These are phyloP conservation scores for Rhinogobius similis DNA, from an alignment of 2,113 vertebrate species.

Conservation along the genomic window DNA sequence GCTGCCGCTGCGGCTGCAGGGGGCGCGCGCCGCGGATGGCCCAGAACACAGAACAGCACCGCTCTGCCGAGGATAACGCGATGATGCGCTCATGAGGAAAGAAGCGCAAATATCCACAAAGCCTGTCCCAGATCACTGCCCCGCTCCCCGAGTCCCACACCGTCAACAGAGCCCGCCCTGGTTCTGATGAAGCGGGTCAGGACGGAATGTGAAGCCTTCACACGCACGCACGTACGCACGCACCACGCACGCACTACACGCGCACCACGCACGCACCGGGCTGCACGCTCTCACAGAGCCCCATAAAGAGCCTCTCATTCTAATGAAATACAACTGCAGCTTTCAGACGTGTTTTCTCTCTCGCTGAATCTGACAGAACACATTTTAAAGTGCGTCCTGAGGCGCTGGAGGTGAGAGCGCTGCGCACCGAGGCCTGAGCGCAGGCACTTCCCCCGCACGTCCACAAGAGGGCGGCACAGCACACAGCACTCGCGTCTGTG, in stretches of 20 bases:
- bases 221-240: no score
- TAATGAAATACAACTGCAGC: not conserved
- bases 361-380: not conserved
- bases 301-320: not conserved
- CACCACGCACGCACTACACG: no score
- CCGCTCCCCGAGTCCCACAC: not conserved
- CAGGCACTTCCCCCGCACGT: not conserved
- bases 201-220: not conserved
- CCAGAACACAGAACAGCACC: slow-evolving; percentile 46
- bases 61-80: not conserved
- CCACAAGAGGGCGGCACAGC: not conserved
- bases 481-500: no score
- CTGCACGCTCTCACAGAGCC: not conserved
- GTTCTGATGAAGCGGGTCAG: not conserved
- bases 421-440: not conserved
- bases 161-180: not conserved
- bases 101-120: not conserved
- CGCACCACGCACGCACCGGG: no score
- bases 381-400: not conserved
- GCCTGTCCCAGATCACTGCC: not conserved
- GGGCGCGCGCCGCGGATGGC: slow-evolving; percentile 36
- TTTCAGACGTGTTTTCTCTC: not conserved
- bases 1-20: slow-evolving; percentile 22
- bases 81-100: slow-evolving; percentile 2
- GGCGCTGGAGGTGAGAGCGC: not conserved